phyloP scores from a whole-genome alignment of 2,888 invertebrate species.

The Harpagoxenus sublaevis region DNA sequence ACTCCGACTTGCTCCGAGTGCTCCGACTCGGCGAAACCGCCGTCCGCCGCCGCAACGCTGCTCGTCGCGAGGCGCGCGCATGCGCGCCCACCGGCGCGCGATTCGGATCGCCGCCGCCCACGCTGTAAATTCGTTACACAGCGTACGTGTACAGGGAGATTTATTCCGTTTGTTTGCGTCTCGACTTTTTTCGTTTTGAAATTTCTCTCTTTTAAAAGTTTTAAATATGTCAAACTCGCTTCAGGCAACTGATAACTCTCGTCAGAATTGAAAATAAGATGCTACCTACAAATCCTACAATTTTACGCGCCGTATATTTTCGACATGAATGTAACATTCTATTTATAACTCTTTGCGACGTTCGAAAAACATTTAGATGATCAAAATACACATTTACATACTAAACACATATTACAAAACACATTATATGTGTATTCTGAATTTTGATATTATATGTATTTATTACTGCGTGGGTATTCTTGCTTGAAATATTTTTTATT shows the following conservation, averaged over 20 bases:
- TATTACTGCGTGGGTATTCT: neutral
- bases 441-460: neutral
- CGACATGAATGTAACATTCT: neutral
- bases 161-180: neutral
- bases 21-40: neutral
- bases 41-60: constrained; percentile 38
- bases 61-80: constrained; percentile 26
- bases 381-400: neutral
- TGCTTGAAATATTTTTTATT: neutral
- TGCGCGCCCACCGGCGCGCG: neutral
- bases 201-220: neutral
- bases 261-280: neutral
- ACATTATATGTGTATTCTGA: neutral
- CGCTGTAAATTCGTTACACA: neutral
- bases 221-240: neutral
- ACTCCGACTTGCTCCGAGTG: neutral
- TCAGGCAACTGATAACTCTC: neutral
- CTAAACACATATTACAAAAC: neutral
- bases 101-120: neutral
- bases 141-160: neutral
- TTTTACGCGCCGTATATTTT: neutral
- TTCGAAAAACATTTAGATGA: neutral
- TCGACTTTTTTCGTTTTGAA: neutral
- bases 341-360: neutral
- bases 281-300: neutral